Evolutionary conservation across 2,888 invertebrate species (phyloP).

Genomic region (Tyria jacobaeae): DNA sequence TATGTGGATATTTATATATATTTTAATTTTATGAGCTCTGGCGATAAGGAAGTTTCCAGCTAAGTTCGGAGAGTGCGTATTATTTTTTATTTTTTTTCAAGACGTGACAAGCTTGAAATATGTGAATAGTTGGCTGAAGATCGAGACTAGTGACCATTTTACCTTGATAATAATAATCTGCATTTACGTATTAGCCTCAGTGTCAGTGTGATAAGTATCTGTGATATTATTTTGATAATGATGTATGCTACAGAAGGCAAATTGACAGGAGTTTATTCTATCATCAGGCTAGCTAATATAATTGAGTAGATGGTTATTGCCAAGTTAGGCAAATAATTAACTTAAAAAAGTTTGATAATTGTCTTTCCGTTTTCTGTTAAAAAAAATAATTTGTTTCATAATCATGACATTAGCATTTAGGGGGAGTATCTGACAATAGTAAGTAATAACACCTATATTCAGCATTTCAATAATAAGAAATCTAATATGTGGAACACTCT

Average conservation of each 20-base stretch:
- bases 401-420: no score
- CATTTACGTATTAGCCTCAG: neutral
- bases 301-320: no score
- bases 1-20: no score
- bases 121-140: conserved; percentile 6
- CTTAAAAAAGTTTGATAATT: no score
- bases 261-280: neutral
- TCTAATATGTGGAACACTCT: no score
- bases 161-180: neutral
- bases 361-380: no score
- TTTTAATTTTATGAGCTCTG: conserved; percentile 32
- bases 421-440: no score
- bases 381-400: no score
- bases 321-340: no score
- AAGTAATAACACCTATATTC: no score
- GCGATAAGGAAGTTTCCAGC: conserved; percentile 32
- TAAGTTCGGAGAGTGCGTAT: conserved; percentile 13
- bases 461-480: no score
- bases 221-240: neutral
- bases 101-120: conserved; percentile 13
- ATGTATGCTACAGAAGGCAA: neutral
- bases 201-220: neutral
- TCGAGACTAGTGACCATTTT: conserved; percentile 3
- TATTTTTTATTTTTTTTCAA: conserved; percentile 11
- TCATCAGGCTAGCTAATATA: no score